Conservation (phyloP, 2,888 invertebrate species). For the Pseudolycoriella hygida region DNA sequence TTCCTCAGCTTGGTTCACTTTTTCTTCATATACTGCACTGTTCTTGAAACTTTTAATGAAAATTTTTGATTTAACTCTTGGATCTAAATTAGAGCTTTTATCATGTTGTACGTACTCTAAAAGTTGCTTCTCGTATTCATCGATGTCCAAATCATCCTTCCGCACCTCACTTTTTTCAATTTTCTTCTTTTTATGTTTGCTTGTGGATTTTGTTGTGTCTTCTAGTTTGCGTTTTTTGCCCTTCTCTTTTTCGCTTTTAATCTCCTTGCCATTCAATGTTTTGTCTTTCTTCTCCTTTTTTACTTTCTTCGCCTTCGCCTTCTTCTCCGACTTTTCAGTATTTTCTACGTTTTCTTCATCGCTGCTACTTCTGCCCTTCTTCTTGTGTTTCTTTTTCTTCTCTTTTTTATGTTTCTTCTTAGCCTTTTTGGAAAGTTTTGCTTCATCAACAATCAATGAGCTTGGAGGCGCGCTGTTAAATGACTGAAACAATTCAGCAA, state of each 20-base stretch:
- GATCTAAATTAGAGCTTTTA: conserved; percentile 2
- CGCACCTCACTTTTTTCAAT: background rate
- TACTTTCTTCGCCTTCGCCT: conserved; percentile 6
- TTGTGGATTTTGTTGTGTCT: background rate
- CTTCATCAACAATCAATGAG: conserved; percentile 32
- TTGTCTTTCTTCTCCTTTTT: conserved; percentile 8
- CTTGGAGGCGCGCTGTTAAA: conserved; percentile 55
- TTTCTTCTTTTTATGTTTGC: conserved; percentile 3
- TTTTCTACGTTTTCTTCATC: conserved; percentile 12
- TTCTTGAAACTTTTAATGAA: conserved; percentile 50
- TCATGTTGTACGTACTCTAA: conserved; percentile 2
- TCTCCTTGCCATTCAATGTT: background rate
- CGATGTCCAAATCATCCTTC: background rate
- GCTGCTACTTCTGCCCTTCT: conserved; percentile 15
- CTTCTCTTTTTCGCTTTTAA: background rate
- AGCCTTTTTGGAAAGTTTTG: conserved; percentile 13
- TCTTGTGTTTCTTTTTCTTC: conserved; percentile 20
- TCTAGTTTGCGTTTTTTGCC: conserved; percentile 3
- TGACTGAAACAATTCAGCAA: conserved; percentile 63
- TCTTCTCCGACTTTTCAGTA: conserved; percentile 14
- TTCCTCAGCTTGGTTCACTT: conserved; percentile 41
- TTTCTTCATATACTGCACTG: conserved; percentile 45
- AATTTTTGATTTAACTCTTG: conserved; percentile 35
- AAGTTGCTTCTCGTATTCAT: background rate
- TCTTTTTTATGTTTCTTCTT: conserved; percentile 24